Evolutionary conservation across 2,797 vertebrate species (phyloP), one percentile per base, ranked within the genome.

Genomic region (Coracias cyanogaster): DNA sequence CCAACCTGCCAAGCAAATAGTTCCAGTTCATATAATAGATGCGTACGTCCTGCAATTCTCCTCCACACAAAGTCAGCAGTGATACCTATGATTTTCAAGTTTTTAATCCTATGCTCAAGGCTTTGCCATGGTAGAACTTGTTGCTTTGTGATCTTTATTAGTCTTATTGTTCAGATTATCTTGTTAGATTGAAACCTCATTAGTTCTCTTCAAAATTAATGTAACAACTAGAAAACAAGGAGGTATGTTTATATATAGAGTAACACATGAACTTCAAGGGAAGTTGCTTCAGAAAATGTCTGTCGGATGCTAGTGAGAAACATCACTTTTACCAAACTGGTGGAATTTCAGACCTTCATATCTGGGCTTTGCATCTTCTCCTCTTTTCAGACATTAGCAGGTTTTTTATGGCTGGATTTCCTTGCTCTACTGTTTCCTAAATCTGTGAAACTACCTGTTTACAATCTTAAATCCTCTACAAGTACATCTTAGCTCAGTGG

Each of bases 221-320:
- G 1, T 7, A 31, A 18, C 0, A 2, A 39, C 31, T 61, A 84
- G 11, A 62, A 24, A 20, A 71, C 22, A 60, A 15, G 7, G 37
- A 79, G 39, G 3, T 29, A 4, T 72, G 55, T n/a, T 78, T 92
- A 15, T 37, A 69, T 48, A 26, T 13, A 72, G 33, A 72, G 37
- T 24, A 62, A 46, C 17, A 14, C 1, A 14, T 39, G 51, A 86
- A 57, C 16, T 78, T 74, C 35, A 62, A 33, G 21, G 6, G 66
- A 84, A 61, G 6, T 31, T 84, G 5, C 22, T 52, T 72, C 37
- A 92, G 48, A 71, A 73, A 62, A 76, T 67, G 11, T 33, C 35
- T 73, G 8, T 43, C 28, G 31, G 28, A 49, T 60, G 19, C 11
- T 52, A 37, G 18, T 0, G 1, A 19, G 31, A 25, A 71, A 18